Evolutionary conservation across 2,113 vertebrate species (phyloP).

Genomic region (Rallus limicola): DNA sequence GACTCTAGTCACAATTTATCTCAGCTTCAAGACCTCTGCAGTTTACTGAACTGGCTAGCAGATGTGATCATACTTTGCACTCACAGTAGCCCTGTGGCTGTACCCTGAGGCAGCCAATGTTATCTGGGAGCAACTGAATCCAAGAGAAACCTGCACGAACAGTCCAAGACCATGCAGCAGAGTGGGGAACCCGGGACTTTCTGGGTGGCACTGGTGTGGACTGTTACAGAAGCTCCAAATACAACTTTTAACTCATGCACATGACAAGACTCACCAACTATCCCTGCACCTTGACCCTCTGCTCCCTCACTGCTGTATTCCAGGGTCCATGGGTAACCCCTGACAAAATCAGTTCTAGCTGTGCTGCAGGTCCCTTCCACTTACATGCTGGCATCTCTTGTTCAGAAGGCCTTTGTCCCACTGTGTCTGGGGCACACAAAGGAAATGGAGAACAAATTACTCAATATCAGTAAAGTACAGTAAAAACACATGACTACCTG

Average conservation of each 20-base stretch:
- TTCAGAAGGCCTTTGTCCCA: accelerated
- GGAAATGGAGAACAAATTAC: neutral
- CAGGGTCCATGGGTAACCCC: neutral
- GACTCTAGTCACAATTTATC: neutral
- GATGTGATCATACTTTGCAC: neutral
- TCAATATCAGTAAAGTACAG: neutral
- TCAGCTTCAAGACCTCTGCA: neutral
- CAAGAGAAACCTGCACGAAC: neutral
- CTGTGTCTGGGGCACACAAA: neutral
- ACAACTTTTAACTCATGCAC: neutral
- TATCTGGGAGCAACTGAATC: neutral
- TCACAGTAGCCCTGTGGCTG: neutral
- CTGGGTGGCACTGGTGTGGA: neutral
- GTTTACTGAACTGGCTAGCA: accelerated
- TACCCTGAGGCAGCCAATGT: neutral
- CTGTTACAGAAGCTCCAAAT: neutral
- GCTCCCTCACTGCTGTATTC: neutral
- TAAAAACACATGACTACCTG: neutral
- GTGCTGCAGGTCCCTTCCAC: neutral
- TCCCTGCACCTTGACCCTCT: neutral
- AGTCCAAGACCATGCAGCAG: neutral
- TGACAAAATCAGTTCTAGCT: neutral
- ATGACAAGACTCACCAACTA: neutral
- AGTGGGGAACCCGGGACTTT: neutral
- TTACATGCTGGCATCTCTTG: neutral